These are phyloP conservation scores for Sarcophaga caerulescens DNA, from an alignment of 2,888 invertebrate species.

Conservation along the genomic window DNA sequence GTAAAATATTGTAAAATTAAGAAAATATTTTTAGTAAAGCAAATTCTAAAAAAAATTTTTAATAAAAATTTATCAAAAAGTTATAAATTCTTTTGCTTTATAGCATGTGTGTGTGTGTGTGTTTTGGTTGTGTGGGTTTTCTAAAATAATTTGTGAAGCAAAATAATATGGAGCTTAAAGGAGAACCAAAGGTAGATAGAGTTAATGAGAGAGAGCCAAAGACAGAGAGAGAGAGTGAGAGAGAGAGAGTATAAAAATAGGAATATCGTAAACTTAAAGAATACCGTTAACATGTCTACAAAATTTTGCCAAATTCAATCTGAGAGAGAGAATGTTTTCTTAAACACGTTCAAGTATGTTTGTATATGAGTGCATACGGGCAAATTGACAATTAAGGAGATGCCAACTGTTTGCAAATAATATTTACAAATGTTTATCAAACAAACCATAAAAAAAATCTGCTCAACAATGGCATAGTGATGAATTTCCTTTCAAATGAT, in stretches of 20 bases:
- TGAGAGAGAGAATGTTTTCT: not conserved
- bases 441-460: not conserved
- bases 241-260: not conserved
- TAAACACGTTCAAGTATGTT: not conserved
- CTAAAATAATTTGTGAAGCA: not conserved
- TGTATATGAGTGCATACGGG: slow-evolving; percentile 7
- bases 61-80: not conserved
- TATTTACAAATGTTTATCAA: not conserved
- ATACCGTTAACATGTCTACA: slow-evolving; percentile 44
- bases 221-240: not conserved
- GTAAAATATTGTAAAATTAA: not conserved
- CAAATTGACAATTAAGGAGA: slow-evolving; percentile 31
- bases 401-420: slow-evolving; percentile 34
- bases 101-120: not conserved
- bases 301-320: slow-evolving; percentile 43
- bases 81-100: not conserved
- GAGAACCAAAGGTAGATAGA: not conserved
- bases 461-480: no score
- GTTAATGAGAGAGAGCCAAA: not conserved
- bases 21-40: not conserved
- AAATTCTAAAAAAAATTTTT: no score
- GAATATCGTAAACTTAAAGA: slow-evolving; percentile 43
- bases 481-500: not conserved
- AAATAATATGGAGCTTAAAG: not conserved
- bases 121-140: slow-evolving; percentile 4